phyloP scores from a whole-genome alignment of 2,113 vertebrate genomes.

The Plotosus lineatus region DNA sequence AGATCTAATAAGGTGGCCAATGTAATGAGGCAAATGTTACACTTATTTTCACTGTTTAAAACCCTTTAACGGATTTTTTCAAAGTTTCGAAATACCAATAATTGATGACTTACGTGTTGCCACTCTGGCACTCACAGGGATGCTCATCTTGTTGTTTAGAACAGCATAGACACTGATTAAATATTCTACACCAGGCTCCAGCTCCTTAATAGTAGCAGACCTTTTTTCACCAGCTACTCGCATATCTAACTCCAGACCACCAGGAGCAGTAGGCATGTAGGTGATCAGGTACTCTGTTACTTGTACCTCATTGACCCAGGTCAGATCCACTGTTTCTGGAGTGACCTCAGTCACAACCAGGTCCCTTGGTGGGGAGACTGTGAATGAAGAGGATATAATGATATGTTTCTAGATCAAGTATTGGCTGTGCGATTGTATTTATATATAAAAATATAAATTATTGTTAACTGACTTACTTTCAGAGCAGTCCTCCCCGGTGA shows the following conservation, averaged over 20 bases:
- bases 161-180: constrained; percentile 93
- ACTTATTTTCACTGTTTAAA: constrained; percentile 2
- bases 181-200: constrained; percentile 95
- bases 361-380: constrained; percentile 91
- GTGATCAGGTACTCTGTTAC: constrained; percentile 87
- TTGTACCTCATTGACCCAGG: constrained; percentile 90
- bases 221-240: constrained; percentile 86
- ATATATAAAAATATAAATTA: neutral
- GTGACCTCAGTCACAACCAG: constrained; percentile 84
- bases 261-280: constrained; percentile 83
- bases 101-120: constrained; percentile 81
- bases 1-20: constrained; percentile 76
- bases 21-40: constrained; percentile 14
- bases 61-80: neutral
- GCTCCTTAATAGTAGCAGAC: constrained; percentile 81
- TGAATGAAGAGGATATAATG: constrained; percentile 42
- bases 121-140: constrained; percentile 91
- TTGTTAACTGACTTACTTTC: constrained; percentile 64
- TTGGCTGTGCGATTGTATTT: neutral
- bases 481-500: constrained; percentile 83
- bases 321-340: constrained; percentile 87
- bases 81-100: neutral
- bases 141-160: constrained; percentile 89
- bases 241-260: constrained; percentile 88
- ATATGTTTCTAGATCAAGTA: neutral